phyloP scores from a whole-genome alignment of 1,140 invertebrate species.

The Caerostris darwini region DNA sequence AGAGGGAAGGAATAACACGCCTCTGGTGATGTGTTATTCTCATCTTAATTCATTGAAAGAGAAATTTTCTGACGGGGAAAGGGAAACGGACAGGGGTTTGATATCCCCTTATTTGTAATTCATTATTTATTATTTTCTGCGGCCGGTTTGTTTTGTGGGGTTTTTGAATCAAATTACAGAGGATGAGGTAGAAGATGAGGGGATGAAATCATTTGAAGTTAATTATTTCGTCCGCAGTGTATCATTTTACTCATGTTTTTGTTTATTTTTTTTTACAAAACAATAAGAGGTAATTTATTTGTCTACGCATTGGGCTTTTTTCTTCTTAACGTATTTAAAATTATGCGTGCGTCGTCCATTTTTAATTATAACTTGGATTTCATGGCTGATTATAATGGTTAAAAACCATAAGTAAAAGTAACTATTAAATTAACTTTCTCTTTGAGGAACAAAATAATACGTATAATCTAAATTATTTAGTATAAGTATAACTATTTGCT shows the following conservation, averaged over 20 bases:
- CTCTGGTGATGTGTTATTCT: conserved; percentile 37
- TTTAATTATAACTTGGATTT: too few species aligned
- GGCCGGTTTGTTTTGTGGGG: background rate
- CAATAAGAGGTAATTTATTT: too few species aligned
- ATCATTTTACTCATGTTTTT: background rate
- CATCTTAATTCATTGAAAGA: conserved; percentile 1
- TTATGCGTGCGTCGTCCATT: too few species aligned
- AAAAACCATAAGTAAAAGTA: too few species aligned
- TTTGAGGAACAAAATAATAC: too few species aligned
- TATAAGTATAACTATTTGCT: too few species aligned
- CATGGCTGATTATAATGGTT: too few species aligned
- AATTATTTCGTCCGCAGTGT: background rate
- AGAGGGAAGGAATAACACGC: conserved; percentile 41
- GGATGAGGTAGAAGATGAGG: background rate
- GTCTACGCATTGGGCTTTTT: too few species aligned
- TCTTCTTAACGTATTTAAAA: too few species aligned
- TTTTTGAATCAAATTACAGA: conserved; percentile 14
- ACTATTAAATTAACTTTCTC: too few species aligned
- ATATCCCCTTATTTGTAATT: conserved; percentile 1
- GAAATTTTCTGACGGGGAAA: background rate
- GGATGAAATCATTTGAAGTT: background rate
- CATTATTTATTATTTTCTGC: background rate
- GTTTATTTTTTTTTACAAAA: too few species aligned
- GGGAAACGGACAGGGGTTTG: background rate
- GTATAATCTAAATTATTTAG: too few species aligned